Percentiles rank a stretch among this genome's conserved stretches.
Evolutionary conservation across 1,140 invertebrate species (phyloP).

Genomic region (Cydia strobilella): DNA sequence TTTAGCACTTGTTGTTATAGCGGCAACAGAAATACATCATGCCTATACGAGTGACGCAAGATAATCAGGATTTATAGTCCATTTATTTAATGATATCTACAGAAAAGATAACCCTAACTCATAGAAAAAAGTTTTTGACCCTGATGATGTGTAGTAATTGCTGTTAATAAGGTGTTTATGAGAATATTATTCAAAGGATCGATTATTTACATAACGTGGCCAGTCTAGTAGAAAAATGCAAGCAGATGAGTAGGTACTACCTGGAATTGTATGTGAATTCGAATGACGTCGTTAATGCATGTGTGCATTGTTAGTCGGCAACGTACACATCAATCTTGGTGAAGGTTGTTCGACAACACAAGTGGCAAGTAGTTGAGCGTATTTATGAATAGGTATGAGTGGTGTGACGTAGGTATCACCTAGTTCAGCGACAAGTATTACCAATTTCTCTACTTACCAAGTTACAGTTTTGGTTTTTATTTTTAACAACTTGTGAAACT

Average conservation of each 20-base stretch:
- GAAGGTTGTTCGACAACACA: constrained; percentile 12
- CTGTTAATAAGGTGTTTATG: too few relatives aligned
- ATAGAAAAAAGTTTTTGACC: too few relatives aligned
- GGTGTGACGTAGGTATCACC: not conserved
- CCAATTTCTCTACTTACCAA: too few relatives aligned
- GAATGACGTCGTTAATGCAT: constrained; percentile 24
- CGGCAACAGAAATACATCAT: too few relatives aligned
- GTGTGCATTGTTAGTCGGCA: constrained; percentile 28
- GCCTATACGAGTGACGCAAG: too few relatives aligned
- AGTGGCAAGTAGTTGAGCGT: constrained; percentile 23
- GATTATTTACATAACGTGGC: not conserved
- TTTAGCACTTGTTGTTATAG: too few relatives aligned
- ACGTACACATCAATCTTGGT: constrained; percentile 23
- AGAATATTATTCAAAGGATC: not conserved
- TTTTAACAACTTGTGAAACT: too few relatives aligned
- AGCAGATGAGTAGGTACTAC: not conserved
- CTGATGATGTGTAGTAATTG: too few relatives aligned
- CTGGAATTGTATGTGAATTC: not conserved
- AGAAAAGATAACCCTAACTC: too few relatives aligned
- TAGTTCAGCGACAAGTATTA: not conserved
- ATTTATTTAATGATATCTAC: too few relatives aligned
- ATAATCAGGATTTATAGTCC: too few relatives aligned
- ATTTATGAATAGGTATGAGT: not conserved
- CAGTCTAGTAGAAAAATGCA: not conserved
- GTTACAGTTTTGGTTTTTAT: too few relatives aligned